A percentile compares a stretch with the other conserved stretches of the same genome.
Conservation (phyloP, 2,888 invertebrate species). For the Acrobasis suavella region DNA sequence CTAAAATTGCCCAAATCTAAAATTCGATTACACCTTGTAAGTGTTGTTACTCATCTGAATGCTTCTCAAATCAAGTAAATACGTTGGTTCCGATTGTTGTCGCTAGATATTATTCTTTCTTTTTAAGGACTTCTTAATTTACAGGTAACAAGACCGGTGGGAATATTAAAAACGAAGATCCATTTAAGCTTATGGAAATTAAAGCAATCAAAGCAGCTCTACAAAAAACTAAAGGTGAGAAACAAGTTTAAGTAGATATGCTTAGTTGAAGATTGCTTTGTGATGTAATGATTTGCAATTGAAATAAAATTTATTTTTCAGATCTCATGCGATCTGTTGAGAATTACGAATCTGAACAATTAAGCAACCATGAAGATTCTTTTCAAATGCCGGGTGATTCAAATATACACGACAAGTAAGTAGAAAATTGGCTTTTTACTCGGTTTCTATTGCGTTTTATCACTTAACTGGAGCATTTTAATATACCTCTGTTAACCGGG, state of each 20-base stretch:
- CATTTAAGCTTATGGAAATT: conserved; percentile 77
- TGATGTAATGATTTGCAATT: background rate
- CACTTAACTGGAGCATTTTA: too few species aligned
- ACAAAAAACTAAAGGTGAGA: conserved; percentile 73
- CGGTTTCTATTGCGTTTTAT: too few species aligned
- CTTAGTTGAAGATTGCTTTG: too few species aligned
- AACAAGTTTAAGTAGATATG: background rate
- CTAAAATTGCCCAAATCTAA: too few species aligned
- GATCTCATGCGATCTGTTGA: conserved; percentile 78
- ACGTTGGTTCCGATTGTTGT: too few species aligned
- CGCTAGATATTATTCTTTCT: too few species aligned
- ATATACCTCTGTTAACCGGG: too few species aligned
- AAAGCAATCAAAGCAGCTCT: conserved; percentile 75
- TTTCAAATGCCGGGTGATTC: conserved; percentile 66
- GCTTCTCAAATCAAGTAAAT: too few species aligned
- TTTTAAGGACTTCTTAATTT: conserved; percentile 21
- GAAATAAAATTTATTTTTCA: conserved; percentile 36
- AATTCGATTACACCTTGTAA: too few species aligned
- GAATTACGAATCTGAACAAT: conserved; percentile 66
- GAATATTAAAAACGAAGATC: conserved; percentile 74
- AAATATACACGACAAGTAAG: conserved; percentile 74
- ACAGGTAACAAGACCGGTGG: conserved; percentile 64
- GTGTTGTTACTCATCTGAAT: too few species aligned
- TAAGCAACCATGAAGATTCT: conserved; percentile 59
- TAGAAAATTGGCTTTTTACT: conserved; percentile 3